Base-by-base conservation (phyloP, 2,113 vertebrate genomes). In the Chionomys nivalis region DNA sequence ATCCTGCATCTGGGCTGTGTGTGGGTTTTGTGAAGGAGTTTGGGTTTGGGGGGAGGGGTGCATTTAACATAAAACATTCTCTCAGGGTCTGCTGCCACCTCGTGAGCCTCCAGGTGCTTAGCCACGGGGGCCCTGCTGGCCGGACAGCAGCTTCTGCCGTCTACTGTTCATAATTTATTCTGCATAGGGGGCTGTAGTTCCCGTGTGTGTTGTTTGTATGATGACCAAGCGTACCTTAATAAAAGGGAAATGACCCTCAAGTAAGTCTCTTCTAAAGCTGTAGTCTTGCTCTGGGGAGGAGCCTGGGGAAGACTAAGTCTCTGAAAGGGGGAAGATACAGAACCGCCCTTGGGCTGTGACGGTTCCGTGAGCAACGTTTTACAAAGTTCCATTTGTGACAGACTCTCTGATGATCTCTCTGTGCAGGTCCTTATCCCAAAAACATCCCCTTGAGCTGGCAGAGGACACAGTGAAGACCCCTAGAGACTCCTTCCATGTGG, bases 91-190 rank as follows among this genome's bases (percentile, higher is more conserved):
- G n/a, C 52, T 6, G 12, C 82, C 44, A n/a, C 44, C 66, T 85
- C 36, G 0, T 49, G 87, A 79, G 4, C 86, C 79, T 90, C 86
- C 77, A 72, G 76, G 47, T 70, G 77, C 72, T 63, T 92, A 70
- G 52, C 68, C 31, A 8, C 17, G 3, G 47, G 89, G 82, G 17
- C 73, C 47, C 12, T 95, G 39, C 55, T 75, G 65, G 36, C 44
- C n/a, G 61, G 42, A 90, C 42, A 90, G 72, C 85, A 89, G 66
- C 77, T 93, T 83, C 49, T 49, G 0, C 89, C 0, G 1, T 81
- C 65, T 72, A 44, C 92, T 93, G 96, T 85, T 70, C 47, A 36
- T 96, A 97, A 97, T 95, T 97, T 97, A 97, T 96, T 94, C 77
- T 94, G 55, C 1, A 8, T 97, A 77, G 88, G 76, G 61, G 90